These are phyloP conservation scores for Chelmon rostratus DNA, from an alignment of 2,797 vertebrate species.

Conservation along the genomic window DNA sequence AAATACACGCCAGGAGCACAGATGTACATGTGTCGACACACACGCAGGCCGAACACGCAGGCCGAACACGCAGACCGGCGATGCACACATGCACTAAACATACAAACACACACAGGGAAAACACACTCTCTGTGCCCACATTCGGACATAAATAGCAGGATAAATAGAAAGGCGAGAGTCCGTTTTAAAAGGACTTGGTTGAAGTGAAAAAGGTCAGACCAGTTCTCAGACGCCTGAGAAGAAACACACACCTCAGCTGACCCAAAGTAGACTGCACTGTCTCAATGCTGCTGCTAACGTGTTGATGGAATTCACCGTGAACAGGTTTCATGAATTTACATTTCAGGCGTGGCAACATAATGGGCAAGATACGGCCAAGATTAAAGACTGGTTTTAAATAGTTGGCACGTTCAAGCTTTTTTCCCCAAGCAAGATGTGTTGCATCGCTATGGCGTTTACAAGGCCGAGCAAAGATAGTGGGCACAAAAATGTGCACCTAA, in stretches of 20 bases:
- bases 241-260: conserved; percentile 70
- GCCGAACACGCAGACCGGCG: conserved; percentile 19
- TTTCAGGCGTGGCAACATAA: background rate
- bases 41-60: background rate
- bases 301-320: background rate
- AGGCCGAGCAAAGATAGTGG: no score
- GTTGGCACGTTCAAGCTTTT: background rate
- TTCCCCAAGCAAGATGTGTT: background rate
- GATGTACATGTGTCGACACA: conserved; percentile 26
- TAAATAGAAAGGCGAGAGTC: conserved; percentile 75
- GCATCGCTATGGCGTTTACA: no score
- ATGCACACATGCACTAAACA: conserved; percentile 21
- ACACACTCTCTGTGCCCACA: conserved; percentile 53
- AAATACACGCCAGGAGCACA: conserved; percentile 17
- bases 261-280: conserved; percentile 32
- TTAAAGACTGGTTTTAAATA: background rate
- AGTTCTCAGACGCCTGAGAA: conserved; percentile 60
- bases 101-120: conserved; percentile 40
- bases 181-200: conserved; percentile 57
- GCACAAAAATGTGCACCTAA: background rate
- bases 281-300: background rate
- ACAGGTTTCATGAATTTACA: background rate
- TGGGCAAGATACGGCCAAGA: background rate
- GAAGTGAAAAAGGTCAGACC: conserved; percentile 67
- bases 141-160: conserved; percentile 79